Evolutionary conservation across 2,888 invertebrate genomes (phyloP).

Genomic region (Sialis fuliginosa): DNA sequence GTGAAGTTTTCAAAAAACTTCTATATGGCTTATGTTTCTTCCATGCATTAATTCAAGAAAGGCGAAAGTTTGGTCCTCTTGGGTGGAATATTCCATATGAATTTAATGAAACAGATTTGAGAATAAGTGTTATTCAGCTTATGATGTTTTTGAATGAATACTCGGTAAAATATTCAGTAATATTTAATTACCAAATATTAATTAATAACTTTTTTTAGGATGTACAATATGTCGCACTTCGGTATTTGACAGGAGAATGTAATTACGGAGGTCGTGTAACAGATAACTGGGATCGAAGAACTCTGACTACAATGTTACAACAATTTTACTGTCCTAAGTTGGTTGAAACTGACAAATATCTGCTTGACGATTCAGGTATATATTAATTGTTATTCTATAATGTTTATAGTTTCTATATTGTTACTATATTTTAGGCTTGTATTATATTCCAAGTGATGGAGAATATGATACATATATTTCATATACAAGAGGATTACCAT

Average conservation of each 20-base stretch:
- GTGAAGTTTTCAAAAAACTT: constrained; percentile 62
- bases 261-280: constrained; percentile 94
- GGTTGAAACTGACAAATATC: constrained; percentile 41
- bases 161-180: constrained; percentile 25
- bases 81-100: constrained; percentile 95
- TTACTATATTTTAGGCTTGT: constrained; percentile 31
- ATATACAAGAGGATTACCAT: constrained; percentile 53
- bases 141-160: constrained; percentile 76
- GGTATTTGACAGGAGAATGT: constrained; percentile 86
- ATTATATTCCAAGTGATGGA: constrained; percentile 53
- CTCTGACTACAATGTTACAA: constrained; percentile 60
- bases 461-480: constrained; percentile 52
- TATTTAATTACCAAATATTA: neutral
- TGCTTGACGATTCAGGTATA: constrained; percentile 45
- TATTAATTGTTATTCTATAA: neutral
- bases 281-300: constrained; percentile 87
- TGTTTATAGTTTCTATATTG: neutral
- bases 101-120: constrained; percentile 87
- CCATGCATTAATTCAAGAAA: constrained; percentile 82
- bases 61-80: constrained; percentile 78
- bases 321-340: constrained; percentile 62
- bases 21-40: constrained; percentile 84
- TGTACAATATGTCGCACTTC: constrained; percentile 69
- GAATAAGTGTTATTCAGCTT: constrained; percentile 75
- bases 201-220: constrained; percentile 27